Evolutionary conservation across 1,140 invertebrate species (phyloP).

Genomic region (Coelopa frigida): DNA sequence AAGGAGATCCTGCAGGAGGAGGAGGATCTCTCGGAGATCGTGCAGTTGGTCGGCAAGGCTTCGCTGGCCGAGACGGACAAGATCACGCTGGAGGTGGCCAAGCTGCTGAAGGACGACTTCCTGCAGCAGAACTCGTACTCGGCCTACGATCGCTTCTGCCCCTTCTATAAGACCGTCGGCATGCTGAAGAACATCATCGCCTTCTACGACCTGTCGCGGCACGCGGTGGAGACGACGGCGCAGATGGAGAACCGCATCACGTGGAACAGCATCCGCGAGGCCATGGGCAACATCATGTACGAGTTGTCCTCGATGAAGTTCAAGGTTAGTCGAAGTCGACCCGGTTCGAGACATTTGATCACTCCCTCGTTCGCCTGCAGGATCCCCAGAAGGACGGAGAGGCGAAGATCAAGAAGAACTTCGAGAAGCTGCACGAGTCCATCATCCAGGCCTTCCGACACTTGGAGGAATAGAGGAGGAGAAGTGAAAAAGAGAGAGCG

Average conservation of each 20-base stretch:
- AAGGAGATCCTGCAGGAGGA: constrained; percentile 76
- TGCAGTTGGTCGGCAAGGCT: constrained; percentile 79
- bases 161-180: constrained; percentile 37
- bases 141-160: constrained; percentile 29
- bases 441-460: constrained; percentile 5
- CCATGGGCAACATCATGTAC: constrained; percentile 19
- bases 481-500: no score
- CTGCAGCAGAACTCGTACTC: constrained; percentile 39
- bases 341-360: background rate
- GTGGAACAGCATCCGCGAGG: constrained; percentile 27
- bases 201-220: constrained; percentile 19
- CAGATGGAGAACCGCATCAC: constrained; percentile 23
- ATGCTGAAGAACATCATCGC: constrained; percentile 34
- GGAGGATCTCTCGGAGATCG: constrained; percentile 81
- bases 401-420: constrained; percentile 4
- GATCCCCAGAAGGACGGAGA: constrained; percentile 13
- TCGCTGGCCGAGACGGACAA: constrained; percentile 51
- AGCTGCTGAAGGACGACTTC: constrained; percentile 38
- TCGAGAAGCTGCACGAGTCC: constrained; percentile 4
- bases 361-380: background rate
- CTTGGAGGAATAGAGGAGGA: no score
- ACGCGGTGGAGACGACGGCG: constrained; percentile 18
- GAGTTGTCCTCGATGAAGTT: constrained; percentile 36
- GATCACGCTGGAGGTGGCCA: constrained; percentile 34
- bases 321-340: constrained; percentile 4